phyloP scores from a whole-genome alignment of 2,797 vertebrate genomes.

The Pipistrellus kuhlii region DNA sequence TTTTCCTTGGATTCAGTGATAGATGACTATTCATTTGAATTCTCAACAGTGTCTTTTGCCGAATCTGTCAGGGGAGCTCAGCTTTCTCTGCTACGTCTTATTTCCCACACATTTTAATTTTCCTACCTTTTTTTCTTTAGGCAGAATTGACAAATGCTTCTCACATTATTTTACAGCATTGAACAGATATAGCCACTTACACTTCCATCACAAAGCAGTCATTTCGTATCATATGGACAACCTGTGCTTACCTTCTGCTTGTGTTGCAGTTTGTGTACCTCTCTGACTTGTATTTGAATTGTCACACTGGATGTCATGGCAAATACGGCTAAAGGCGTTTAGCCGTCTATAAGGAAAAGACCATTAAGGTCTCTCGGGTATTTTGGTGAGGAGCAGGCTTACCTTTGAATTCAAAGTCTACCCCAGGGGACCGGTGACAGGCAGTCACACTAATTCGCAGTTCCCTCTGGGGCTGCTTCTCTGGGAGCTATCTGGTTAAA shows the following conservation, averaged over 20 bases:
- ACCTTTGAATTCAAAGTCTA: conserved; percentile 53
- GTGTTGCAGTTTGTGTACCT: not conserved
- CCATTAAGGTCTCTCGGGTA: conserved; percentile 51
- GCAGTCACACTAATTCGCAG: conserved; percentile 52
- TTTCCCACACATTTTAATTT: conserved; percentile 47
- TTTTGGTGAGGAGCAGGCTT: conserved; percentile 72
- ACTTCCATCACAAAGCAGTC: conserved; percentile 58
- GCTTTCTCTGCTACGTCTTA: not conserved
- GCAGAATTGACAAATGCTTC: conserved; percentile 9
- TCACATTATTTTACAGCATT: not conserved
- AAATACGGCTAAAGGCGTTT: conserved; percentile 60
- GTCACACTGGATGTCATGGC: conserved; percentile 47
- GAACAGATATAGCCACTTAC: conserved; percentile 37
- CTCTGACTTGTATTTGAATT: conserved; percentile 75
- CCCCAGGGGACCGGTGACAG: conserved; percentile 44
- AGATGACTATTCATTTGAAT: not conserved
- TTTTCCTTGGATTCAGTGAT: conserved; percentile 34
- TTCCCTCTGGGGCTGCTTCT: conserved; percentile 63
- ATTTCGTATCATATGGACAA: conserved; percentile 6
- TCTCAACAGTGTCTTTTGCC: not conserved
- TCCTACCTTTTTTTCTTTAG: conserved; percentile 36
- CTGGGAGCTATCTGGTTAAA: conserved; percentile 56
- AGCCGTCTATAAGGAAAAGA: conserved; percentile 68
- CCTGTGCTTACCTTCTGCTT: conserved; percentile 62
- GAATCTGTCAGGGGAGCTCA: conserved; percentile 21